Conservation (phyloP, 2,113 vertebrate genomes). For the Phoxinus phoxinus region DNA sequence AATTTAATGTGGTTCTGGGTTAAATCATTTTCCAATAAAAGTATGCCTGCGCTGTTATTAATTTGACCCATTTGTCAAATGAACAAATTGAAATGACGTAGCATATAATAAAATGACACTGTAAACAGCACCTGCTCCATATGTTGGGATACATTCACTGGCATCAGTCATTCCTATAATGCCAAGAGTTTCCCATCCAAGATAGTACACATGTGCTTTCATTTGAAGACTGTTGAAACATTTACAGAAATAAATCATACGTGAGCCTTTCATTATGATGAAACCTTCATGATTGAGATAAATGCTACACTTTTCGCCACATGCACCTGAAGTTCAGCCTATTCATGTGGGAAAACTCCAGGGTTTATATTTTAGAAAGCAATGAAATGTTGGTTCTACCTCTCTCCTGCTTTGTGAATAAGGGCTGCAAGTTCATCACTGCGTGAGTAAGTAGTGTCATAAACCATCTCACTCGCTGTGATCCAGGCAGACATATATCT, state of each 20-base stretch:
- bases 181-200: conserved; percentile 79
- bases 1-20: not conserved
- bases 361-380: conserved; percentile 26
- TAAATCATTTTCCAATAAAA: not conserved
- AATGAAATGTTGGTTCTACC: conserved; percentile 62
- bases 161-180: conserved; percentile 79
- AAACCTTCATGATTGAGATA: not conserved
- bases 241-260: not conserved
- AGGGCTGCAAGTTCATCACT: conserved; percentile 67
- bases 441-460: conserved; percentile 76
- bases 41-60: not conserved
- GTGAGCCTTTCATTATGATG: not conserved
- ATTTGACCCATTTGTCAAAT: not conserved
- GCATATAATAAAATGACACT: not conserved
- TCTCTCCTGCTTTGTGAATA: conserved; percentile 75
- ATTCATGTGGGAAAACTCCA: not conserved
- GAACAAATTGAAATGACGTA: not conserved
- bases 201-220: conserved; percentile 73
- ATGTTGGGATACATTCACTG: conserved; percentile 80
- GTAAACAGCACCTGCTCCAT: conserved; percentile 74
- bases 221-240: conserved; percentile 67
- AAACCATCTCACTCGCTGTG: conserved; percentile 64
- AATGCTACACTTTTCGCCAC: not conserved
- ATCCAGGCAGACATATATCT: conserved; percentile 74
- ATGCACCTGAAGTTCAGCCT: not conserved